Evolutionary conservation across 2,888 invertebrate genomes (phyloP), one percentile per base, ranked within the genome.

Genomic region (Caenorhabditis sulstoni): DNA sequence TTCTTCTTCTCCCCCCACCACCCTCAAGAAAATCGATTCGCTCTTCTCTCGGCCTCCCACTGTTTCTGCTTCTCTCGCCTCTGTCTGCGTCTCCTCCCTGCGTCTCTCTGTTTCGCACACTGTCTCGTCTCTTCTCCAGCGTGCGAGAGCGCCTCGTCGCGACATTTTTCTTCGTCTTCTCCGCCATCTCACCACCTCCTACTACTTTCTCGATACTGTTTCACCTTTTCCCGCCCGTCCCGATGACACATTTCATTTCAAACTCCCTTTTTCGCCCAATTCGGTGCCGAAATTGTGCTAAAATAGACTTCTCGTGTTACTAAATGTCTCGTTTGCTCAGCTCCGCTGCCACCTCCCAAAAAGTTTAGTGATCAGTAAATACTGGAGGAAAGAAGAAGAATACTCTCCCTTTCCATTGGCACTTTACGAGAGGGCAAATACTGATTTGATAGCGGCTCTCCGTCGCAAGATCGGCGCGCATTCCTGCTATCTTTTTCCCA

Each of bases 201-300:
- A n/a, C n/a, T n/a, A n/a, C n/a, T 67, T 58, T 49, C 67, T 67
- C 67, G 58, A 58, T 67, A 67, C 67, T 67, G 67, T 67, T 58
- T 58, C 57, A 66, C 57, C 47, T 44, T 58, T 67, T 14, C 16
- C 49, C 18, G 11, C 41, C 12, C n/a, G 9, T n/a, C 20, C 41
- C 8, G n/a, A 8, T 64, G 67, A 67, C 58, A 58, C 67, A 67
- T 59, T 41, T 29, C 29, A 45, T 39, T 59, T 59, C 39, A 59
- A 45, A 45, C 23, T 58, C 29, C 29, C 37, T 16, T 29, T 35
- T 44, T 55, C 41, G 22, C 9, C 22, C 14, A 16, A 23, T 53
- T 50, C 22, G 23, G 29, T 7, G 29, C 29, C 29, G 29, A 35
- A 29, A 9, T 35, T 9, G 12, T 29, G 16, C 41, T n/a, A 52